Conservation (phyloP, 2,888 invertebrate species). For the Lathronympha strigana region DNA sequence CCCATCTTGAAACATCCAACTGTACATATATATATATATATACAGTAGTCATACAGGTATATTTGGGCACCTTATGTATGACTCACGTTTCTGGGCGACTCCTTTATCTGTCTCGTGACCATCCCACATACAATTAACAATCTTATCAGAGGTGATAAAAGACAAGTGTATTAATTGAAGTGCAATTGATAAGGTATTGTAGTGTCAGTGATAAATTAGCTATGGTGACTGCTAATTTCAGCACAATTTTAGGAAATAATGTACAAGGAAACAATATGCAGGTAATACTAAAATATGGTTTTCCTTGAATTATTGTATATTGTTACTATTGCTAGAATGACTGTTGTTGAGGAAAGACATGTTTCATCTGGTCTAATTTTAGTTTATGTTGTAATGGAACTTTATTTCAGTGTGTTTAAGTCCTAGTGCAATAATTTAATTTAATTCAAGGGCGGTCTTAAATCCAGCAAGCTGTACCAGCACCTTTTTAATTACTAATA, state of each 20-base stretch:
- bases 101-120: background rate
- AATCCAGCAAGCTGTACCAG: too few species aligned
- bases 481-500: too few species aligned
- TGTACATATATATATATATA: background rate
- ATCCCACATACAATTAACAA: conserved; percentile 21
- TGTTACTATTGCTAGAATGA: conserved; percentile 9
- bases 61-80: conserved; percentile 18
- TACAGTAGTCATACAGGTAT: conserved; percentile 6
- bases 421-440: background rate
- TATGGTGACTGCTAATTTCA: background rate
- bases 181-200: conserved; percentile 19
- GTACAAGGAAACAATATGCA: conserved; percentile 13
- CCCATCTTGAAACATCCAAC: conserved; percentile 5
- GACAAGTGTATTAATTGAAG: conserved; percentile 27
- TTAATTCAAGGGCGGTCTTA: too few species aligned
- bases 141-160: conserved; percentile 35
- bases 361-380: background rate
- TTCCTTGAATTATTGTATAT: too few species aligned
- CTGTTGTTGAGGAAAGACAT: background rate
- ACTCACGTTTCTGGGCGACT: conserved; percentile 14
- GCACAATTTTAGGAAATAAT: background rate
- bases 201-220: background rate
- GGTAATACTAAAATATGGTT: conserved; percentile 26
- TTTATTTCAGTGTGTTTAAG: background rate
- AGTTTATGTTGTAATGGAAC: background rate